Base-by-base conservation (phyloP, 1,140 invertebrate species). In the Cotesia glomerata region DNA sequence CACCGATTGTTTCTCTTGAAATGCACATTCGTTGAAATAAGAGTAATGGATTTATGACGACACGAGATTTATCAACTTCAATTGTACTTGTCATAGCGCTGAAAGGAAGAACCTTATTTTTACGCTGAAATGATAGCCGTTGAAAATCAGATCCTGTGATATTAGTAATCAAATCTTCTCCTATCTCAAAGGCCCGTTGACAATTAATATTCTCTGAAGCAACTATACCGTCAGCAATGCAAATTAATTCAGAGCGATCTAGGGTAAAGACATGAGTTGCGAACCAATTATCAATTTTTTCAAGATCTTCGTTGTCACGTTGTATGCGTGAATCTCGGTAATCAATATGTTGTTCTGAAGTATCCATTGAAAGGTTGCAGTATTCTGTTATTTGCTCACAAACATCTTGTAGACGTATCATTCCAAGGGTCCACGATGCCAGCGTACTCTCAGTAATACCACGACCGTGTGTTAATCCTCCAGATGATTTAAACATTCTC, bases 401-500 rank as follows among this genome's bases (percentile, higher is more conserved):
- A 18, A 79, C 66, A n/a, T 51, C 16, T 18, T 71, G 26, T 16
- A 73, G 5, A 7, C 13, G 7, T 16, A 56, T 16, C 71, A 73
- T 76, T n/a, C 61, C 66, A 18, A 73, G n/a, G 39, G 69, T 72
- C 76, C 74, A 80, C 67, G 59, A 73, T 7, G 56, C 14, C 9
- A 78, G 35, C 16, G 72, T 58, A 75, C 77, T 84, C 32, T 84
- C 78, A 75, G 75, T 66, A 32, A 78, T 78, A 75, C 83, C 81
- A 80, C 82, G 74, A 4, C 81, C 79, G 73, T 76, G 61, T 66
- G 56, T 59, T 59, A 86, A 45, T 71, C 81, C 85, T 74, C 85
- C 85, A 71, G 75, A 61, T 16, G 72, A 78, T 70, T 84, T 82
- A 75, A 82, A 83, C 14, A 80, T 65, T 75, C 77, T 77, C 81